Percentiles rank a stretch among this genome's conserved stretches.
phyloP scores from a whole-genome alignment of 2,888 invertebrate species.

The Drosophila stalkeri region DNA sequence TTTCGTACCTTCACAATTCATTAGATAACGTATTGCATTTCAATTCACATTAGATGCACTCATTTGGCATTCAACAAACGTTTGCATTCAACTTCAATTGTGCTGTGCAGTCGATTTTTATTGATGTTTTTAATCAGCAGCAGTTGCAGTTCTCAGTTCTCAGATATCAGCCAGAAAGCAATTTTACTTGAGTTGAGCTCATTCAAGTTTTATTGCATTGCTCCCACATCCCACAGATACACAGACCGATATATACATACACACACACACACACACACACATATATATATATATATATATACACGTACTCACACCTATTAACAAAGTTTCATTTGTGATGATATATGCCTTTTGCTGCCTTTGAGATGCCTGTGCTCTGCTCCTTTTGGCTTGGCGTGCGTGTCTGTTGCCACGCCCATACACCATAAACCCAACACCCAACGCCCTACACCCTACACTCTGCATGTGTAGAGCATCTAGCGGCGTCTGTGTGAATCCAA shows the following conservation, averaged over 20 bases:
- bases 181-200: constrained; percentile 60
- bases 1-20: constrained; percentile 38
- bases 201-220: constrained; percentile 77
- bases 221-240: constrained; percentile 27
- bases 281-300: not conserved
- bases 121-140: constrained; percentile 79
- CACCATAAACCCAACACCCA: not conserved
- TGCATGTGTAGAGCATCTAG: constrained; percentile 32
- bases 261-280: not conserved
- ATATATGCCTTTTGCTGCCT: constrained; percentile 68
- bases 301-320: constrained; percentile 66
- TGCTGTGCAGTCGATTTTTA: constrained; percentile 74
- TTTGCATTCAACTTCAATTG: constrained; percentile 76
- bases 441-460: not conserved
- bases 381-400: constrained; percentile 36
- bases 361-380: constrained; percentile 48
- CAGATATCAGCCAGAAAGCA: constrained; percentile 47
- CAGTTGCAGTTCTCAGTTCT: constrained; percentile 32
- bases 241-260: not conserved
- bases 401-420: constrained; percentile 33
- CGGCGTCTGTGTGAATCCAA: constrained; percentile 71
- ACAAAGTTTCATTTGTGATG: constrained; percentile 79
- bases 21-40: constrained; percentile 60
- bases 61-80: constrained; percentile 74
- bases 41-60: constrained; percentile 67